Base-by-base conservation (phyloP, 2,888 invertebrate genomes). In the Conomelus anceps region DNA sequence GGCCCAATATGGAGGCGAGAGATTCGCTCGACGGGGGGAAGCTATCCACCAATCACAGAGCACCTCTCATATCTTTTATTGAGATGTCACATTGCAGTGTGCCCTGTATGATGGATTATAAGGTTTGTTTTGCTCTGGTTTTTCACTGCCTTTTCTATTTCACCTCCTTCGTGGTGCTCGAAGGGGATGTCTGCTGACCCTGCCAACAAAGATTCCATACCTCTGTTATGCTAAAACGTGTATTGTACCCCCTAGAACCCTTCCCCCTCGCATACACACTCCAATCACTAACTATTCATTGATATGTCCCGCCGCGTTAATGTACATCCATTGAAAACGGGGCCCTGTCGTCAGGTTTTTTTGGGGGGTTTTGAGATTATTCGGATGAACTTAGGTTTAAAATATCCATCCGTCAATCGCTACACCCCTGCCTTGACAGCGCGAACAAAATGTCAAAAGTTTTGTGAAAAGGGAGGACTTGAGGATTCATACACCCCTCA, bases 51-150 rank as follows among this genome's bases (percentile, higher is more conserved):
- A 89, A 88, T 89, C 85, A 89, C 84, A 34, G 22, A 34, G 23
- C 86, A 22, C 86, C 90, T 89, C 41, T 88, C 89, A 88, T 92
- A 91, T 89, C 89, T 89, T 89, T 91, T 91, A 91, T 91, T 91
- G 90, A 91, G 91, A 91, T 90, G 91, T 91, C 91, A 91, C 89
- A 90, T 88, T 63, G 85, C 87, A 84, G 89, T 85, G 84, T 89
- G 89, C 89, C 88, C 90, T 26, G 85, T 90, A 91, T 91, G 91
- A 91, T 91, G 91, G 91, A 91, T 91, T 90, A 63, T 89, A 89
- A 89, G 84, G 90, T 89, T 90, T 89, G 86, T 86, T 90, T 86
- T 86, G 89, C 34, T 89, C 90, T 90, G 87, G 90, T 85, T 89
- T 88, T 88, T 88, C 41, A 23, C 22, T 88, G 63, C 63, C 63